Percentiles rank a stretch among this genome's conserved stretches.
Conservation (phyloP, 2,113 vertebrate species). For the Osmerus eperlanus region DNA sequence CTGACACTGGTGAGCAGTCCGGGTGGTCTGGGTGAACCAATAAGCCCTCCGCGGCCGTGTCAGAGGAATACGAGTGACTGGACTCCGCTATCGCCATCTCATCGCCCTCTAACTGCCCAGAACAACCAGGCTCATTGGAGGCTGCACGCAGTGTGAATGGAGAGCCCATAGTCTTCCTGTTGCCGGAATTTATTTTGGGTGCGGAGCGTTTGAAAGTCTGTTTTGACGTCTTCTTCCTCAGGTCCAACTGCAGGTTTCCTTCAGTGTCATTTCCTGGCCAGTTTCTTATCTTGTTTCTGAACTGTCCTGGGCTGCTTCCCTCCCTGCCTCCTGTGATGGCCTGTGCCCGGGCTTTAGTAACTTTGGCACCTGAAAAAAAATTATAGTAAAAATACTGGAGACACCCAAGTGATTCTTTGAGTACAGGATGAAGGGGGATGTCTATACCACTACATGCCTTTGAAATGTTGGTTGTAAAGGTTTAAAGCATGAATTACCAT, state of each 20-base stretch:
- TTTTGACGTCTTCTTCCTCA: slow-evolving; percentile 4
- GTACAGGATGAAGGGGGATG: background rate
- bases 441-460: too few relatives aligned
- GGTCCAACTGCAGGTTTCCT: background rate
- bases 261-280: slow-evolving; percentile 13
- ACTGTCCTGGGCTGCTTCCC: background rate
- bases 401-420: background rate
- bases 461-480: too few relatives aligned
- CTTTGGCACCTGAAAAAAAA: slow-evolving; percentile 5
- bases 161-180: slow-evolving; percentile 1
- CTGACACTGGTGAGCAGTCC: background rate
- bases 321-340: background rate
- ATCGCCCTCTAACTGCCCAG: background rate
- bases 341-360: background rate
- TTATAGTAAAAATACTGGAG: background rate
- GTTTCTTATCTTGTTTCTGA: slow-evolving; percentile 12
- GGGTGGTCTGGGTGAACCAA: slow-evolving; percentile 41
- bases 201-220: slow-evolving; percentile 4
- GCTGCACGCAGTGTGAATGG: slow-evolving; percentile 44
- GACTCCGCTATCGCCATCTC: slow-evolving; percentile 23
- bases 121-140: slow-evolving; percentile 26
- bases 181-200: background rate
- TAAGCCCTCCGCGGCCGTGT: slow-evolving; percentile 38
- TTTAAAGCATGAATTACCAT: background rate
- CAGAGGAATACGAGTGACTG: slow-evolving; percentile 9